Conservation (phyloP, 2,113 vertebrate genomes). For the Dipodomys spectabilis region DNA sequence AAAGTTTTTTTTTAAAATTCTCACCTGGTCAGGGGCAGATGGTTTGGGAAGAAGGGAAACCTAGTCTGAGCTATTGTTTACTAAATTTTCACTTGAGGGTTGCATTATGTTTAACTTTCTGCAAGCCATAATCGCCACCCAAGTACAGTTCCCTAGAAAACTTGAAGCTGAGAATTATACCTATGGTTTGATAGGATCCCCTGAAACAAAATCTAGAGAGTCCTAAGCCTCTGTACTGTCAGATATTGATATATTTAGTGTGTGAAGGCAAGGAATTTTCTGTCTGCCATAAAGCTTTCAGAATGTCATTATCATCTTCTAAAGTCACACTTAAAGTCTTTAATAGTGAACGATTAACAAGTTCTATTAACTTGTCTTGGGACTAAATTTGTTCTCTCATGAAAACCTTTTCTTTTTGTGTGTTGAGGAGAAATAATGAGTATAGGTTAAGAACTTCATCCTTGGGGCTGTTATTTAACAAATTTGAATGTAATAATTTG, state of each 20-base stretch:
- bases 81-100: neutral
- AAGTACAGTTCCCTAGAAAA: too few species aligned
- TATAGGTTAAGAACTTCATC: constrained; percentile 30
- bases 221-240: neutral
- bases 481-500: constrained; percentile 5
- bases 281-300: constrained; percentile 36
- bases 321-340: constrained; percentile 25
- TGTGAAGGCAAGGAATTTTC: neutral
- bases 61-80: neutral
- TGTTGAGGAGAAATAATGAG: neutral
- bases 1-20: neutral
- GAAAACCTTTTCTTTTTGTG: constrained; percentile 17
- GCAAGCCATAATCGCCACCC: too few species aligned
- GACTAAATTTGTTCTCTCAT: constrained; percentile 31
- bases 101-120: neutral
- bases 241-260: constrained; percentile 41
- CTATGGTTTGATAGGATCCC: neutral
- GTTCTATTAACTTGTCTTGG: neutral
- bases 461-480: neutral
- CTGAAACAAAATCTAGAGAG: constrained; percentile 2
- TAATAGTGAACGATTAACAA: constrained; percentile 55
- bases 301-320: constrained; percentile 34
- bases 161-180: neutral
- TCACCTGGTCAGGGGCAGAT: neutral
- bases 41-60: neutral